Percentiles rank a stretch among this genome's conserved stretches.
Conservation (phyloP, 2,113 vertebrate genomes). For the Trichechus manatus region DNA sequence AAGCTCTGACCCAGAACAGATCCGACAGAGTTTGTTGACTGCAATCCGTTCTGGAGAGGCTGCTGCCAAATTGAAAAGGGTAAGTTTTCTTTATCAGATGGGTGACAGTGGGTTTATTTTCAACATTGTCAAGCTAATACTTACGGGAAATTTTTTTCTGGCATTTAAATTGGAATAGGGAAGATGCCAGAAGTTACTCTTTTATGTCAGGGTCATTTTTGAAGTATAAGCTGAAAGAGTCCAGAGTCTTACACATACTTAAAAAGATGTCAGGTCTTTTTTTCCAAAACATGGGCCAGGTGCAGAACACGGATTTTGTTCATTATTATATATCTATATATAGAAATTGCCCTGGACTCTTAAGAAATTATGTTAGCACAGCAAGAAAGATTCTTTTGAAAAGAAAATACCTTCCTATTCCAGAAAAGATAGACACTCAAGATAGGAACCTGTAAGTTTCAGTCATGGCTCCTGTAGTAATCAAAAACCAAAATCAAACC, state of each 20-base stretch:
- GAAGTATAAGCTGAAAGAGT: conserved; percentile 60
- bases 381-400: conserved; percentile 41
- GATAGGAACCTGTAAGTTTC: neutral
- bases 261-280: conserved; percentile 29
- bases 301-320: conserved; percentile 17
- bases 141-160: conserved; percentile 60
- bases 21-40: conserved; percentile 90
- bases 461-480: neutral
- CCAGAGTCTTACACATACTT: conserved; percentile 29
- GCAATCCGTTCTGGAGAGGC: conserved; percentile 91
- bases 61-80: conserved; percentile 91
- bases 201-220: conserved; percentile 57
- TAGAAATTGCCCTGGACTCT: conserved; percentile 20
- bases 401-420: conserved; percentile 8
- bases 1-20: conserved; percentile 89
- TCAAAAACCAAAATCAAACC: neutral
- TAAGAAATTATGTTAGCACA: conserved; percentile 34
- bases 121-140: conserved; percentile 70
- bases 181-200: conserved; percentile 42
- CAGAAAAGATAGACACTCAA: neutral
- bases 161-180: conserved; percentile 44
- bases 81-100: conserved; percentile 83
- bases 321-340: conserved; percentile 43
- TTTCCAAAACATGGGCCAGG: conserved; percentile 51
- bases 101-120: conserved; percentile 73